phyloP scores from a whole-genome alignment of 2,888 invertebrate species.

The Globia sparganii region DNA sequence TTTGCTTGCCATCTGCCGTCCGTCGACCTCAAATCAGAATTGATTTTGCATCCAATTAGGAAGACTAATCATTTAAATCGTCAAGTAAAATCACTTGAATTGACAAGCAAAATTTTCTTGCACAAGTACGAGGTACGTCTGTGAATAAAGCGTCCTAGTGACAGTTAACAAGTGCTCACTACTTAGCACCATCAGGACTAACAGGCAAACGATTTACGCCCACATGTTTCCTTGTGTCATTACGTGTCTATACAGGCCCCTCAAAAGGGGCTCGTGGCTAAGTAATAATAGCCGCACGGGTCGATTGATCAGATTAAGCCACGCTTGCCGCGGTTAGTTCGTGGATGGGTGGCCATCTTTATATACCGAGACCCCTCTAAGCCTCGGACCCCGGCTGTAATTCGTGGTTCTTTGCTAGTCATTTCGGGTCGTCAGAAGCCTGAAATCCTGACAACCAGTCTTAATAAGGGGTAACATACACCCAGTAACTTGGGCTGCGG shows the following conservation, averaged over 20 bases:
- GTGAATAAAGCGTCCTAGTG: constrained; percentile 10
- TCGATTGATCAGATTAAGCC: background rate
- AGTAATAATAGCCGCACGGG: background rate
- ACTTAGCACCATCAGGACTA: background rate
- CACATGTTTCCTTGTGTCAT: constrained; percentile 26
- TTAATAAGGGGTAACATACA: background rate
- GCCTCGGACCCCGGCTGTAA: too few species aligned
- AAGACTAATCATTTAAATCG: background rate
- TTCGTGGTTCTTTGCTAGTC: background rate
- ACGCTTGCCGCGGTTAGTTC: background rate
- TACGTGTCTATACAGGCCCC: background rate
- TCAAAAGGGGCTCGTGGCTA: background rate
- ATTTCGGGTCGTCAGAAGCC: background rate
- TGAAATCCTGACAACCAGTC: background rate
- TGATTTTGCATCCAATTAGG: background rate
- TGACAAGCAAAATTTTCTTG: background rate
- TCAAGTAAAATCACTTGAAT: background rate
- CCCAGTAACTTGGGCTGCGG: background rate
- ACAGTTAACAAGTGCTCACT: constrained; percentile 17
- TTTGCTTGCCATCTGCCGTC: background rate
- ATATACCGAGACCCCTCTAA: too few species aligned
- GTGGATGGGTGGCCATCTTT: too few species aligned
- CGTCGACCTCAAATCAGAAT: background rate
- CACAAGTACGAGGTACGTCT: background rate
- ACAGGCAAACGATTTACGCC: constrained; percentile 20